phyloP scores from a whole-genome alignment of 1,140 invertebrate species.

The Ylistrum balloti region DNA sequence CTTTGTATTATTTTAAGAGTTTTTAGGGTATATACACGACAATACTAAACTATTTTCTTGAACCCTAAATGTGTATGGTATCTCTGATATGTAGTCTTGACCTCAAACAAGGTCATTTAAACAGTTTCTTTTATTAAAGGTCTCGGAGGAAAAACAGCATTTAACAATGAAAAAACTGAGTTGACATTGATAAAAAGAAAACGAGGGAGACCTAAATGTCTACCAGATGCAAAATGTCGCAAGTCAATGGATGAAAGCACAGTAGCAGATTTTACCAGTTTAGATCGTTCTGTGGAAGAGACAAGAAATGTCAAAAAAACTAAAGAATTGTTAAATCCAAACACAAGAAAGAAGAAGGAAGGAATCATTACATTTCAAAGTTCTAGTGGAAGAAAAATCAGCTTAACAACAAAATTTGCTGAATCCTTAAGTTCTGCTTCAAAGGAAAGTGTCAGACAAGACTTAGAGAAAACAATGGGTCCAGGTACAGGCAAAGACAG shows the following conservation, averaged over 20 bases:
- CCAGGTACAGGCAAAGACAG: neutral
- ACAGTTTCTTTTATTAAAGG: neutral
- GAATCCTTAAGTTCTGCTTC: neutral
- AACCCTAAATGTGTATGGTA: too few relatives aligned
- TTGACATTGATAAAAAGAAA: neutral
- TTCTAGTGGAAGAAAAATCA: constrained; percentile 1
- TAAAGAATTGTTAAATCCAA: neutral
- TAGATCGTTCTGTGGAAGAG: too few relatives aligned
- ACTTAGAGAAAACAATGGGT: neutral
- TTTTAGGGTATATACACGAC: too few relatives aligned
- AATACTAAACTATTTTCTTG: too few relatives aligned
- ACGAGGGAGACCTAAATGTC: neutral
- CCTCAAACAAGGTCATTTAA: too few relatives aligned
- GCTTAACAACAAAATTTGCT: neutral
- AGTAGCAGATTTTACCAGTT: neutral
- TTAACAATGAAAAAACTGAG: neutral
- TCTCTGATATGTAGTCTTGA: too few relatives aligned
- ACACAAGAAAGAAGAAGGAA: neutral
- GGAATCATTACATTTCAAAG: neutral
- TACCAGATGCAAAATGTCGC: neutral
- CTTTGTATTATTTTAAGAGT: too few relatives aligned
- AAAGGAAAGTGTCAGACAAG: neutral
- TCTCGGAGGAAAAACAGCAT: neutral
- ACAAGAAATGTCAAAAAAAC: neutral
- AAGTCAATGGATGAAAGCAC: neutral